phyloP scores from a whole-genome alignment of 1,140 invertebrate species.

The Anoplophora glabripennis region DNA sequence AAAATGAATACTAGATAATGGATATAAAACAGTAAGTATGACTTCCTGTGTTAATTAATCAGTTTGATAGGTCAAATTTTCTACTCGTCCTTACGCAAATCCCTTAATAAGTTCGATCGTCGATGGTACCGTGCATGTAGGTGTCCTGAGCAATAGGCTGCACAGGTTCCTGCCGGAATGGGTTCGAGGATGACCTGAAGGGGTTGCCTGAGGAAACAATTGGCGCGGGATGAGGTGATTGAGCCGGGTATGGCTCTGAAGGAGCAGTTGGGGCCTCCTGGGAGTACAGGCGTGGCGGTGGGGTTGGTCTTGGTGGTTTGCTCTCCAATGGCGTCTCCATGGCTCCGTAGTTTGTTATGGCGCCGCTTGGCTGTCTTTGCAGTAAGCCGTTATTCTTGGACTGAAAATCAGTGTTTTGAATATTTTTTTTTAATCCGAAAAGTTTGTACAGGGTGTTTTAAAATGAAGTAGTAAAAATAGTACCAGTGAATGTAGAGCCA shows the following conservation, averaged over 20 bases:
- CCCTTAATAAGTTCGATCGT: conserved; percentile 57
- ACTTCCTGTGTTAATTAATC: background rate
- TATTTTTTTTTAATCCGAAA: too few species aligned
- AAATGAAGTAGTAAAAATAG: too few species aligned
- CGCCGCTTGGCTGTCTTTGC: conserved; percentile 35
- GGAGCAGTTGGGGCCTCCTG: conserved; percentile 30
- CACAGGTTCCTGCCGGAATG: conserved; percentile 55
- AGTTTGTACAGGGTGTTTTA: too few species aligned
- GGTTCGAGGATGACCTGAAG: conserved; percentile 52
- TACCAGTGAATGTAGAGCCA: too few species aligned
- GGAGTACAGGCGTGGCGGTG: conserved; percentile 29
- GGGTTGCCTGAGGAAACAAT: conserved; percentile 54
- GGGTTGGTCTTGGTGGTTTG: conserved; percentile 47
- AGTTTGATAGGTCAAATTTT: conserved; percentile 5
- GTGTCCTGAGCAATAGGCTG: conserved; percentile 59
- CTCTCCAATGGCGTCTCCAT: conserved; percentile 43
- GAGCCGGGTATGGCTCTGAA: conserved; percentile 32
- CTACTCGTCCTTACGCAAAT: background rate
- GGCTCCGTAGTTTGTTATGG: conserved; percentile 43
- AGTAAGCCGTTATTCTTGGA: conserved; percentile 41
- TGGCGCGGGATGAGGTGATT: conserved; percentile 49
- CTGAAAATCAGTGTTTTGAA: conserved; percentile 29
- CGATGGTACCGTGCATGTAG: conserved; percentile 55
- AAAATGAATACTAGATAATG: too few species aligned
- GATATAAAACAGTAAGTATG: too few species aligned